Evolutionary conservation across 2,113 vertebrate genomes (phyloP), one percentile per base, ranked within the genome.

Genomic region (Hemibagrus wyckioides): DNA sequence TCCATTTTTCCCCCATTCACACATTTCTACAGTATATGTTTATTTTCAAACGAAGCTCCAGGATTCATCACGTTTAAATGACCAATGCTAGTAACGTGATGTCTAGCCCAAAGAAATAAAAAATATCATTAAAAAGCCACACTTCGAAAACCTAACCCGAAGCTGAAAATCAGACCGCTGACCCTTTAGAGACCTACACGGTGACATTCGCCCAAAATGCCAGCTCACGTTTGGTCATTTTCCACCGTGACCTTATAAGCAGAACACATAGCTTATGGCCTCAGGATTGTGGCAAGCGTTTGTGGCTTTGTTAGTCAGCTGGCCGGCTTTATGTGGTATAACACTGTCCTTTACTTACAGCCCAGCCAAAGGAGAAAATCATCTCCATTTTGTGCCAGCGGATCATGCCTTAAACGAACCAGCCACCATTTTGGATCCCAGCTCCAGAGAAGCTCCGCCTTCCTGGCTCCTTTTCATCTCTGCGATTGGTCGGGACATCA

Each of bases 231-330:
- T 83, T 71, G 75, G 50, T 75, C 30, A 23, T 69, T 85, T 81
- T 83, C 80, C 65, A 84, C 44, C 39, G 28, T 88, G 87, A 90
- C 89, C 89, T 88, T 88, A 86, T 88, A 71, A 86, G 87, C 81
- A 61, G 79, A 85, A 82, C 83, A 52, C 73, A 85, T 82, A 33
- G 86, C 87, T 83, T 52, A 23, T 67, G 82, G 87, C 57, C 54
- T 41, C 28, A 9, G 65, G 82, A 85, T 61, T 30, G 85, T 28
- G n/a, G 84, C 54, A 63, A 84, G 33, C 48, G 3, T 73, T 36
- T 76, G 77, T 57, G 65, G 48, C 84, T 86, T 82, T 79, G 87
- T 80, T 88, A 76, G 73, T 85, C 86, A 88, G 86, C 79, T 82
- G 59, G 71, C 83, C 41, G 83, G 57, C 30, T 82, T 82, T 57